Evolutionary conservation across 2,888 invertebrate genomes (phyloP).

Genomic region (Ommatoiulus sabulosus): DNA sequence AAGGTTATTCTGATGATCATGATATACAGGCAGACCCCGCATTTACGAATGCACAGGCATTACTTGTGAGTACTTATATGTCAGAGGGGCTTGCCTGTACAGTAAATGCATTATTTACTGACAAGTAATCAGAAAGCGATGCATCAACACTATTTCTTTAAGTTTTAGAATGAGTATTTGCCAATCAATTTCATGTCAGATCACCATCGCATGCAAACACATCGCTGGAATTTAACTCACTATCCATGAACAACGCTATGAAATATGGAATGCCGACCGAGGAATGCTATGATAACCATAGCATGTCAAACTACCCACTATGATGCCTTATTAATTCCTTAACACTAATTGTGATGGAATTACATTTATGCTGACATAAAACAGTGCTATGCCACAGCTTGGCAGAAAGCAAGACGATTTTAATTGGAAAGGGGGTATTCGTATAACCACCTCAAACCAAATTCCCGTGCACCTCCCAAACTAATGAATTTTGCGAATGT

Average conservation of each 20-base stretch:
- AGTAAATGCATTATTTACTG: too few relatives aligned
- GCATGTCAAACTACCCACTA: not conserved
- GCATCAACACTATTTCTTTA: not conserved
- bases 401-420: not conserved
- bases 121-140: not conserved
- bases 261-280: slow-evolving; percentile 1
- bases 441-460: too few relatives aligned
- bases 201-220: not conserved
- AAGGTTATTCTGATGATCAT: not conserved
- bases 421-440: too few relatives aligned
- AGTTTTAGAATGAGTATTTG: too few relatives aligned
- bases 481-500: not conserved
- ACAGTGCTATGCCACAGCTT: not conserved
- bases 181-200: not conserved
- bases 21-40: not conserved
- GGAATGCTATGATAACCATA: too few relatives aligned
- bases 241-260: not conserved
- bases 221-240: not conserved
- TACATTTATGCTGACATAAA: not conserved
- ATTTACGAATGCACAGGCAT: too few relatives aligned
- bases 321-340: not conserved
- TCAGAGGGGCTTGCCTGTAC: too few relatives aligned
- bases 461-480: not conserved
- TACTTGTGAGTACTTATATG: too few relatives aligned
- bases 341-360: not conserved